Evolutionary conservation across 2,797 vertebrate species (phyloP).

Genomic region (Dendrocincla fuliginosa): DNA sequence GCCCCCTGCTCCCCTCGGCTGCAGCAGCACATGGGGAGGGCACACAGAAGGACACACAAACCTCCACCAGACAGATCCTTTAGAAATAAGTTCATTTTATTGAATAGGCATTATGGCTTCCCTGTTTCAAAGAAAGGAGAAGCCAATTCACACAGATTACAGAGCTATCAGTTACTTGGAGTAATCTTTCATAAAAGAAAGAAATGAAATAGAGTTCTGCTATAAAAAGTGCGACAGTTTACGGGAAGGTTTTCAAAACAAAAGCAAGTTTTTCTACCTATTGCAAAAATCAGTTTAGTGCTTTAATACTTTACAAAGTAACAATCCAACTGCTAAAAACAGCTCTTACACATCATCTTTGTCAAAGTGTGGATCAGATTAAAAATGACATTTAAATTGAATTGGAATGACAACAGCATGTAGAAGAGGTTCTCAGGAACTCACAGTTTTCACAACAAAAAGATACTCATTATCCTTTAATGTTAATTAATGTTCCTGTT

Average conservation of each 20-base stretch:
- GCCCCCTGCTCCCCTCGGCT: background rate
- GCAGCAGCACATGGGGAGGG: background rate
- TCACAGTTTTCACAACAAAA: constrained; percentile 29
- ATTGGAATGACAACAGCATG: constrained; percentile 52
- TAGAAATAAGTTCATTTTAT: constrained; percentile 80
- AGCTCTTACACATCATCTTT: constrained; percentile 68
- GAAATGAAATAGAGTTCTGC: constrained; percentile 77
- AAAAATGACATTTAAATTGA: constrained; percentile 59
- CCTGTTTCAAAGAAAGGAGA: constrained; percentile 73
- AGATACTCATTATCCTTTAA: constrained; percentile 21
- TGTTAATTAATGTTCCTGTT: background rate
- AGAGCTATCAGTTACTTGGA: constrained; percentile 76
- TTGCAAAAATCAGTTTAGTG: constrained; percentile 77
- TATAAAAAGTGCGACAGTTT: constrained; percentile 78
- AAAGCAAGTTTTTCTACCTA: constrained; percentile 77
- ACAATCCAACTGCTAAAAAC: constrained; percentile 68
- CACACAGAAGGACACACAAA: background rate
- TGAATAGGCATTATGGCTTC: constrained; percentile 74
- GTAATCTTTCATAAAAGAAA: constrained; percentile 81
- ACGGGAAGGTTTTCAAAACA: constrained; percentile 75
- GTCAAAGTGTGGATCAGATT: constrained; percentile 53
- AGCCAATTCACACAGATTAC: constrained; percentile 73
- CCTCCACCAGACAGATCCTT: constrained; percentile 34
- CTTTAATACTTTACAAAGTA: constrained; percentile 76
- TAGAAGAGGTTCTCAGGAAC: constrained; percentile 54